Base-by-base conservation (phyloP, 2,113 vertebrate species). In the Rhizomys pruinosus region DNA sequence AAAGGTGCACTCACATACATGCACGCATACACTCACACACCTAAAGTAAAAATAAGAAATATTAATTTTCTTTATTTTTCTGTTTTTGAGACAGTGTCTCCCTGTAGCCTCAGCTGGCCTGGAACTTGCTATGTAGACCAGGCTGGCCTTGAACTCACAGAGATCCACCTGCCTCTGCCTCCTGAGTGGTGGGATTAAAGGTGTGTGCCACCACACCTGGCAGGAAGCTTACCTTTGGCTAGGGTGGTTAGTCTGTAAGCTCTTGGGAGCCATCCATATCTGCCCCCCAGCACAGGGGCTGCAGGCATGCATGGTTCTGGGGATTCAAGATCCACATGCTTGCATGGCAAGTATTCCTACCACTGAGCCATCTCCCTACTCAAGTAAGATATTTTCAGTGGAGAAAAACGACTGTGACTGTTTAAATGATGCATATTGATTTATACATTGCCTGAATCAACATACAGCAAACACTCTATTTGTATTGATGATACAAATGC, bases 371-470 rank as follows among this genome's bases (percentile, higher is more conserved):
- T 44, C 72, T 74, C 52, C 22, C 22, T 16, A 20, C 77, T 79
- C 10, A 4, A 57, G 77, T 57, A 29, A 80, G 78, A 39, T 72
- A 22, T 73, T 93, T 93, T 85, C 23, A 64, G 27, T 57, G 34
- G 32, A 72, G 74, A 42, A 82, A 63, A 57, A 77, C 76, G 17
- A 13, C 29, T 79, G 72, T 86, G 73, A 71, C 92, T 17, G 13
- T 64, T 94, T 94, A 87, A 87, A 89, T 59, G 52, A 90, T 57
- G 23, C 16, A 79, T 34, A 61, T 47, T 63, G 73, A 93, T 93
- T 66, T 96, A 39, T 42, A 64, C 34, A 39, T 66, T 85, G 72
- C 47, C 20, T 42, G 55, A 84, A 42, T 81, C 72, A 86, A 22
- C 47, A 73, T 32, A 42, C 19, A 87, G 37, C 37, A 47, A 52